A percentile compares a stretch with the other conserved stretches of the same genome.
These are phyloP conservation scores for Lepilemur ruficaudatus DNA, from an alignment of 2,797 vertebrate genomes.

Conservation along the genomic window DNA sequence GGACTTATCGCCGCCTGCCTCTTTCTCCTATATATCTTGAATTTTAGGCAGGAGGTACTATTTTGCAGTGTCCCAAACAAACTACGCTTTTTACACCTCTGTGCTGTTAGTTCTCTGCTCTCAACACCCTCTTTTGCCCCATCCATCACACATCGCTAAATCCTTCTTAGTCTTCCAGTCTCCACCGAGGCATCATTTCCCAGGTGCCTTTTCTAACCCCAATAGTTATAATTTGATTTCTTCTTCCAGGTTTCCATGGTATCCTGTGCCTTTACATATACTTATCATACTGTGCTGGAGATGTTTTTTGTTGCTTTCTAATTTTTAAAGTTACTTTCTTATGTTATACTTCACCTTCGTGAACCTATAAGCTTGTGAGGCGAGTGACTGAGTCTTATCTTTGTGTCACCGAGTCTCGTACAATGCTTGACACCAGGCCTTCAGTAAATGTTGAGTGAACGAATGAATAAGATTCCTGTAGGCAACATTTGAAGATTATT, in stretches of 20 bases:
- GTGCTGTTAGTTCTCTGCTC: neutral
- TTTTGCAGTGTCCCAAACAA: neutral
- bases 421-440: neutral
- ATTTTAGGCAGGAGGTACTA: neutral
- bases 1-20: rapidly evolving
- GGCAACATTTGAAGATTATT: neutral
- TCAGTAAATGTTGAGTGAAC: neutral
- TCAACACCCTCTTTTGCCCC: neutral
- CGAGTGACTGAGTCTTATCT: neutral
- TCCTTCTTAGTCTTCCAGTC: neutral
- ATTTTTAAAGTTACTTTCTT: neutral
- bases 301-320: neutral
- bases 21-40: neutral
- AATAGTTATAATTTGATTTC: neutral
- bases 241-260: neutral
- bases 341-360: neutral
- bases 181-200: neutral
- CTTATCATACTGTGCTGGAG: neutral
- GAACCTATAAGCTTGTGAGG: neutral
- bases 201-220: neutral
- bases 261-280: neutral
- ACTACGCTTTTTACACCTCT: neutral
- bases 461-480: neutral
- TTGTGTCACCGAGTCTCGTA: neutral
- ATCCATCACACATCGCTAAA: too few relatives aligned